Evolutionary conservation across 2,888 invertebrate genomes (phyloP).

Genomic region (Dicyrtoma fusca): DNA sequence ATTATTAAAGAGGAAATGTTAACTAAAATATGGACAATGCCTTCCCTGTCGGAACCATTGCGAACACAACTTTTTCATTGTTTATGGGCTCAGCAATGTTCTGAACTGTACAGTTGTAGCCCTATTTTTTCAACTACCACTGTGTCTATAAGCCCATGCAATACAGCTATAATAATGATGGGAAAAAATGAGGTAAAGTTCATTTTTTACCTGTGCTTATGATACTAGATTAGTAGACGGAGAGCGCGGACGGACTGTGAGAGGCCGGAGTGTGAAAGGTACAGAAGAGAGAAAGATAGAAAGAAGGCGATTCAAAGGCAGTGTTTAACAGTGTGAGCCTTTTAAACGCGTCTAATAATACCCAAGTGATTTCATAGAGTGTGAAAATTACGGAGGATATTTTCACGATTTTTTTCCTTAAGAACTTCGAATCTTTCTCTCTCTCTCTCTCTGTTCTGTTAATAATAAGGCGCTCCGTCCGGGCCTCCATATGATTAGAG

Average conservation of each 20-base stretch:
- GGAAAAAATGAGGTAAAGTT: not conserved
- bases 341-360: not conserved
- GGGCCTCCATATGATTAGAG: slow-evolving; percentile 34
- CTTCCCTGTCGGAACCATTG: too few relatives aligned
- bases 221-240: not conserved
- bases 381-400: slow-evolving; percentile 32
- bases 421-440: too few relatives aligned
- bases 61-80: too few relatives aligned
- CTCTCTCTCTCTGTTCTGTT: slow-evolving; percentile 1
- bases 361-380: slow-evolving; percentile 24
- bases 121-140: too few relatives aligned
- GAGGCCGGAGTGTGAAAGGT: not conserved
- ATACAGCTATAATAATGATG: too few relatives aligned
- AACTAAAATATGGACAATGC: too few relatives aligned
- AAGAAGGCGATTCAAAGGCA: not conserved
- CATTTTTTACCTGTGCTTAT: not conserved
- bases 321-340: not conserved
- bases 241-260: not conserved
- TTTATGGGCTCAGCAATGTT: too few relatives aligned
- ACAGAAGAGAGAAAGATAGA: not conserved
- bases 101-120: too few relatives aligned
- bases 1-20: too few relatives aligned
- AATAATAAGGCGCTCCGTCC: slow-evolving; percentile 40
- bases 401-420: slow-evolving; percentile 18
- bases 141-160: too few relatives aligned